Evolutionary conservation across 2,797 vertebrate species (phyloP).

Genomic region (Coendou prehensilis): DNA sequence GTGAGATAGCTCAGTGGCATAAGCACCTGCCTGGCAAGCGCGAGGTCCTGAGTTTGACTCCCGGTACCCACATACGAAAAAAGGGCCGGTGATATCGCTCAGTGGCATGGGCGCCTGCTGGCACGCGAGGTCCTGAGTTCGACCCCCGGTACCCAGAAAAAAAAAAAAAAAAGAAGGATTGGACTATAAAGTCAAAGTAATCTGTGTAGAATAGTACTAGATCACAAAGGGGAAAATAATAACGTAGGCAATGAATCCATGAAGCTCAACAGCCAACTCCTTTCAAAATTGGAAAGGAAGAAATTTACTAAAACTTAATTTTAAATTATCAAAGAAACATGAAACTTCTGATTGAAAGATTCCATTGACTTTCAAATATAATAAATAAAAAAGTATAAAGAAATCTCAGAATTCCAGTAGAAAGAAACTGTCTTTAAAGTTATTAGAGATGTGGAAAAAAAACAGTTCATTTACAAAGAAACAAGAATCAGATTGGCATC

Average conservation of each 20-base stretch:
- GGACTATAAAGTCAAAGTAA: conserved; percentile 11
- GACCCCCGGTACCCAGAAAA: no score
- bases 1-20: no score
- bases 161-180: neutral
- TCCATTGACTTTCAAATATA: neutral
- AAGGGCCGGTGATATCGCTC: no score
- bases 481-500: neutral
- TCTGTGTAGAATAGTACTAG: neutral
- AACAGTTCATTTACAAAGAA: neutral
- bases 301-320: neutral
- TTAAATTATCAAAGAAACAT: conserved; percentile 8
- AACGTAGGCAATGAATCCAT: neutral
- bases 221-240: conserved; percentile 14
- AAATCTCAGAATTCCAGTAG: neutral
- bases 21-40: no score
- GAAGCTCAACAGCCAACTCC: neutral
- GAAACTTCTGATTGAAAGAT: conserved; percentile 29
- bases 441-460: neutral
- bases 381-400: neutral
- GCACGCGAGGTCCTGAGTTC: no score
- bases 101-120: no score
- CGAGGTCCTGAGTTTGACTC: no score
- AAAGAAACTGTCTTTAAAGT: neutral
- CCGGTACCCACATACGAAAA: no score
- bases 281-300: neutral